phyloP scores from a whole-genome alignment of 2,888 invertebrate genomes.

The Flexamia atlantica region DNA sequence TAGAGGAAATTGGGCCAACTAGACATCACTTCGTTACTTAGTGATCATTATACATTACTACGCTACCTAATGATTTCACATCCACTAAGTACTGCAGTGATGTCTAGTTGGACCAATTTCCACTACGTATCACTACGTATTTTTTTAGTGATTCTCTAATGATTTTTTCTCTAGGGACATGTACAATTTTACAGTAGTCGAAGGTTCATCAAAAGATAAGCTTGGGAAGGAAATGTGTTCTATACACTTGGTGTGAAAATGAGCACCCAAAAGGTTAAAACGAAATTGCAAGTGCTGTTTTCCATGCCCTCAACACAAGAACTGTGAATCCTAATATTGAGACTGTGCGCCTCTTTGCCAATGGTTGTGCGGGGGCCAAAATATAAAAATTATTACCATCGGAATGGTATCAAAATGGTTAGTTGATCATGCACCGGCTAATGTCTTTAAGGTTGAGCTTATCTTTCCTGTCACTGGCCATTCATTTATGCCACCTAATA shows the following conservation, averaged over 20 bases:
- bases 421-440: conserved; percentile 48
- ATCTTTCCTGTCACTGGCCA: conserved; percentile 63
- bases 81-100: no score
- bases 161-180: no score
- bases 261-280: conserved; percentile 71
- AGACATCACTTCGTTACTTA: no score
- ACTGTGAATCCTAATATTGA: conserved; percentile 52
- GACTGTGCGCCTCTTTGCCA: conserved; percentile 60
- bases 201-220: conserved; percentile 70
- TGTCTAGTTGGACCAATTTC: no score
- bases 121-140: no score
- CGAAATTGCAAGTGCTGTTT: conserved; percentile 71
- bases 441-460: conserved; percentile 32
- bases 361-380: conserved; percentile 63
- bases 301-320: conserved; percentile 65
- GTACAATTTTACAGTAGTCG: conserved; percentile 72
- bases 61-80: no score
- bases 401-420: conserved; percentile 52
- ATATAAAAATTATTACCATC: conserved; percentile 59
- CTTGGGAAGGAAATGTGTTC: conserved; percentile 68
- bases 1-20: no score
- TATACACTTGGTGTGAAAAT: conserved; percentile 71
- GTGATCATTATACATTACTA: no score
- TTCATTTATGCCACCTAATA: conserved; percentile 66
- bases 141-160: no score